Evolutionary conservation across 1,140 invertebrate species (phyloP).

Genomic region (Ips typographus): DNA sequence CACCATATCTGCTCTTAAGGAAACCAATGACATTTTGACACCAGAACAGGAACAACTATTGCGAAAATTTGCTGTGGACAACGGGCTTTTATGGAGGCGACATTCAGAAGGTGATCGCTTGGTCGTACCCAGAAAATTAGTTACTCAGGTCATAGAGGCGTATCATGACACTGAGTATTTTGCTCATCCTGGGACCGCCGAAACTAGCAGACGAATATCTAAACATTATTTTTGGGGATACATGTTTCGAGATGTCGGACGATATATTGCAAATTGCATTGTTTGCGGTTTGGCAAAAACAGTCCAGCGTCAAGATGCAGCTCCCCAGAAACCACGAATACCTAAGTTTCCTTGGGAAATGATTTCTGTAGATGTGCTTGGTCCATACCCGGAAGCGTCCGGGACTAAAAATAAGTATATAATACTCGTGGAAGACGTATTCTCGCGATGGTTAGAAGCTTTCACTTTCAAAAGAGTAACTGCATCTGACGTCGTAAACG

Average conservation of each 20-base stretch:
- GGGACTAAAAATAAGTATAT: conserved; percentile 4
- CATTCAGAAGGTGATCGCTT: neutral
- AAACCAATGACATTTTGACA: too few relatives aligned
- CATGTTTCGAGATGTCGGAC: too few relatives aligned
- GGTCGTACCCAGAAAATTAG: neutral
- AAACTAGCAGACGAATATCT: too few relatives aligned
- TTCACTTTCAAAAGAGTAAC: neutral
- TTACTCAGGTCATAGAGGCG: neutral
- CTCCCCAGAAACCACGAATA: neutral
- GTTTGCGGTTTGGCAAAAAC: conserved; percentile 42
- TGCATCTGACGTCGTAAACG: neutral
- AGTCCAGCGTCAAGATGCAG: neutral
- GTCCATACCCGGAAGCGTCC: neutral
- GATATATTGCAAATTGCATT: too few relatives aligned
- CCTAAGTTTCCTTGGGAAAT: neutral
- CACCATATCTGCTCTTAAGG: too few relatives aligned
- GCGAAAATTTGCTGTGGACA: neutral
- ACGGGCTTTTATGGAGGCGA: neutral
- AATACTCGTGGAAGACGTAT: conserved; percentile 3
- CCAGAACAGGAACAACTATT: too few relatives aligned
- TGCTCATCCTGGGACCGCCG: neutral
- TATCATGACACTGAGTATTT: neutral
- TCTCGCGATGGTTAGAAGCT: conserved; percentile 15
- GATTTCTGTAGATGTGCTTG: neutral
- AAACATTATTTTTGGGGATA: too few relatives aligned